phyloP scores from a whole-genome alignment of 2,113 vertebrate genomes.

The Diadophis punctatus region DNA sequence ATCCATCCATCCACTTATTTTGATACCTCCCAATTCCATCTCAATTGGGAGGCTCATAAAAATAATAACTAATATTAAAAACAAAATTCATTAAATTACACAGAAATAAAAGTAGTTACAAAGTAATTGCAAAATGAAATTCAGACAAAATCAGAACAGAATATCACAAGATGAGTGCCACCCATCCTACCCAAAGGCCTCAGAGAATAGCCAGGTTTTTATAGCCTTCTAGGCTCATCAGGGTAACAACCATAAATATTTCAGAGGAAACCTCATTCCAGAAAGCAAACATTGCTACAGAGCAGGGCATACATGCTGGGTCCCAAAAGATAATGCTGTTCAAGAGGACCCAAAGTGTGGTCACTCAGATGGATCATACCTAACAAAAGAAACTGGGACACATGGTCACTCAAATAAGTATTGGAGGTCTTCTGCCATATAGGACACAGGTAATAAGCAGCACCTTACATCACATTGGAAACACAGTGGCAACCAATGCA shows the following conservation, averaged over 20 bases:
- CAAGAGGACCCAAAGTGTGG: neutral
- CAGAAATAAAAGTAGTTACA: neutral
- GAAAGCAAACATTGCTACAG: neutral
- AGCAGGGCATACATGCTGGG: neutral
- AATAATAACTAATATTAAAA: neutral
- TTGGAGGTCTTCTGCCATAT: neutral
- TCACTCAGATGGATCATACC: neutral
- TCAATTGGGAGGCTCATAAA: neutral
- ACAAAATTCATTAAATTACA: neutral
- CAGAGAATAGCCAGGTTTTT: neutral
- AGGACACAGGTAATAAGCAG: neutral
- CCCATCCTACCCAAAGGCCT: neutral
- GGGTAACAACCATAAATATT: neutral
- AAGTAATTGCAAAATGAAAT: neutral
- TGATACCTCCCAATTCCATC: neutral
- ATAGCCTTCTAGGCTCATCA: neutral
- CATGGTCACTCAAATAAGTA: neutral
- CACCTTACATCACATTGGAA: neutral
- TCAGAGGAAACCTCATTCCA: neutral
- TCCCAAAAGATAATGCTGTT: neutral
- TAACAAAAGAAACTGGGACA: neutral
- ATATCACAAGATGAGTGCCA: neutral
- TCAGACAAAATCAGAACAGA: neutral
- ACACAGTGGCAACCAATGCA: neutral
- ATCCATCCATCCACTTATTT: neutral